Percentiles rank a stretch among this genome's conserved stretches.
These are phyloP conservation scores for Enteromius mattozi DNA, from an alignment of 2,797 vertebrate species.

Conservation along the genomic window DNA sequence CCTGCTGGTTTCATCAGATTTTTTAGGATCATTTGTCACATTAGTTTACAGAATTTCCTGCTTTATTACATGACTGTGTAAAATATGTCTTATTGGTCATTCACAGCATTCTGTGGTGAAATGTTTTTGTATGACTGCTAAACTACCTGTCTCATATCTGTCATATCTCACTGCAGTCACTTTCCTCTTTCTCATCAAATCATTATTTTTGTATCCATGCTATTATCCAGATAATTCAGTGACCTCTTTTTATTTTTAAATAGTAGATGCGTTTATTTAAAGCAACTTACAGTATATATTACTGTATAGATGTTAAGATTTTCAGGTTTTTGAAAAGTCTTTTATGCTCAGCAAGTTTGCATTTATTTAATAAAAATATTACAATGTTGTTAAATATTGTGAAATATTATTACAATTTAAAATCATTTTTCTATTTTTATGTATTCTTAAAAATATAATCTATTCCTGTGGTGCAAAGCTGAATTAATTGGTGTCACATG, in stretches of 20 bases:
- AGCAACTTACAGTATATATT: neutral
- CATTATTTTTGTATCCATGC: too few species aligned
- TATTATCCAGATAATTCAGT: neutral
- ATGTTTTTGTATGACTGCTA: neutral
- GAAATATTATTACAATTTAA: neutral
- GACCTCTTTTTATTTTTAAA: neutral
- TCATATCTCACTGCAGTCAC: neutral
- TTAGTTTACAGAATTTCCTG: neutral
- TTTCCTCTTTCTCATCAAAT: neutral
- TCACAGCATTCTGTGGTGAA: neutral
- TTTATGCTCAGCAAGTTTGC: too few species aligned
- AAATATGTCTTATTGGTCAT: neutral
- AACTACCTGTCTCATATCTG: neutral
- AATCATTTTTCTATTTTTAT: neutral
- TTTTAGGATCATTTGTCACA: neutral
- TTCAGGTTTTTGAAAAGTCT: neutral
- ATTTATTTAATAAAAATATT: neutral
- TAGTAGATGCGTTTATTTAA: neutral
- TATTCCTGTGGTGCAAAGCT: neutral
- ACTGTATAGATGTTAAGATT: neutral
- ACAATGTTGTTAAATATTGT: neutral
- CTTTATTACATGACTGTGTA: neutral
- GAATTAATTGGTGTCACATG: neutral
- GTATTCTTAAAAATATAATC: neutral
- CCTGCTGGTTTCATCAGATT: constrained; percentile 12